Evolutionary conservation across 2,888 invertebrate species (phyloP), one percentile per base, ranked within the genome.

Genomic region (Cerceris rybyensis): DNA sequence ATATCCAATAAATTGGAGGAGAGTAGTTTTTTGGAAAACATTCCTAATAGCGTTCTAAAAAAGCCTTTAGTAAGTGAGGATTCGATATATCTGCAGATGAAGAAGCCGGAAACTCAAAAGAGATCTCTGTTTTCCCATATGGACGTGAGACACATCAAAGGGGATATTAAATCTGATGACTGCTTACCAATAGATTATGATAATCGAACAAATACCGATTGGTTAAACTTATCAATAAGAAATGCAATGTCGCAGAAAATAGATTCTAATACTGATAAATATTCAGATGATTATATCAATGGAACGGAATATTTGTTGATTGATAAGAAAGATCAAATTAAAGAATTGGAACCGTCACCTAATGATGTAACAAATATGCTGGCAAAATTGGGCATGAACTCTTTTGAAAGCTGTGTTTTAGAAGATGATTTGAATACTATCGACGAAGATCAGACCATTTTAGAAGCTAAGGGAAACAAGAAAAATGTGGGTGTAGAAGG

Each of bases 301-400:
- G 54, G 74, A 0, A 28, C 46, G 7, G 58, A 74, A 6, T 28
- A 52, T 14, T 50, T 63, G 14, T 65, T 71, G 6, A 7, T n/a
- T 7, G 17, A 13, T 4, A 58, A 73, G 8, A 17, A 16, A 0
- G 17, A 59, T 1, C 7, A 59, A 11, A 9, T 2, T 0, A 54
- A 66, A 46, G 64, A 65, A 11, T 7, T 73, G 0, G 7, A 68
- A 58, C 41, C 84, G 13, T 74, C 82, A 9, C n/a, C 78, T 0
- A 59, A 66, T 7, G 73, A 81, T 41, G 80, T 88, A 0, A 58
- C 69, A 6, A 64, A 84, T 6, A 83, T 86, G 49, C 16, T 88
- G 13, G 68, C 76, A 17, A 81, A 65, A 46, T 50, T 86, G 13
- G 82, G 83, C 28, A 78, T 88, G 8, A 49, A 69, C 43, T 39